phyloP scores from a whole-genome alignment of 2,113 vertebrate genomes.

The Gobio gobio region DNA sequence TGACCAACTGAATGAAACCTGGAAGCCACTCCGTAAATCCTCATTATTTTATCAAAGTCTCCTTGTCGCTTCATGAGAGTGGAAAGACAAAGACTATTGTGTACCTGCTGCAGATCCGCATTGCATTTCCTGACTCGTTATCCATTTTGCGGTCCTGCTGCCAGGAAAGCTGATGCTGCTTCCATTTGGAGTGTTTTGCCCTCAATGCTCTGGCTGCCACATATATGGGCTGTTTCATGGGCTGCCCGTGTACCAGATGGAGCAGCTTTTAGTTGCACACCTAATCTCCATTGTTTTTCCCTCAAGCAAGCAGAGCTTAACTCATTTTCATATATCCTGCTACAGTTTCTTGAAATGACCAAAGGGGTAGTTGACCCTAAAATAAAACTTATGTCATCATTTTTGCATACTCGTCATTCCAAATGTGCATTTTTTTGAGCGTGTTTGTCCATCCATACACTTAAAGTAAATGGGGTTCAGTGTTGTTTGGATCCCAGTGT shows the following conservation, averaged over 20 bases:
- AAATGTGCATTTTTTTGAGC: not conserved
- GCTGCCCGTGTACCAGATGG: slow-evolving; percentile 75
- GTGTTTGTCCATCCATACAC: not conserved
- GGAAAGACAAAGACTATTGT: slow-evolving; percentile 28
- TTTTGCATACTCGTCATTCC: not conserved
- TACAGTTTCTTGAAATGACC: slow-evolving; percentile 19
- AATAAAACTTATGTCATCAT: not conserved
- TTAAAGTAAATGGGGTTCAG: not conserved
- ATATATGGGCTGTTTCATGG: slow-evolving; percentile 69
- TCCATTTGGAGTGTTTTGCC: slow-evolving; percentile 67
- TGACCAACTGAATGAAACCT: slow-evolving; percentile 62
- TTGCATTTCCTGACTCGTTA: slow-evolving; percentile 66
- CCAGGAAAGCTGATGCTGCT: slow-evolving; percentile 68
- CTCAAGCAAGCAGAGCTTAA: slow-evolving; percentile 68
- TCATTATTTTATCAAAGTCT: slow-evolving; percentile 70
- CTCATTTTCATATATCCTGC: slow-evolving; percentile 61
- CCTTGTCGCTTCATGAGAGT: slow-evolving; percentile 43
- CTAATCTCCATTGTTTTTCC: slow-evolving; percentile 64
- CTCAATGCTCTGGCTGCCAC: slow-evolving; percentile 65
- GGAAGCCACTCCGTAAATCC: slow-evolving; percentile 46
- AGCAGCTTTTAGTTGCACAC: slow-evolving; percentile 69
- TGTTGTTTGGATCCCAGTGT: not conserved
- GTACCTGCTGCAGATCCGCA: not conserved
- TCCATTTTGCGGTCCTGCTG: slow-evolving; percentile 60
- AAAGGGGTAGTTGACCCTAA: not conserved